These are phyloP conservation scores for Clostera curtula DNA, from an alignment of 2,888 invertebrate species.

Conservation along the genomic window DNA sequence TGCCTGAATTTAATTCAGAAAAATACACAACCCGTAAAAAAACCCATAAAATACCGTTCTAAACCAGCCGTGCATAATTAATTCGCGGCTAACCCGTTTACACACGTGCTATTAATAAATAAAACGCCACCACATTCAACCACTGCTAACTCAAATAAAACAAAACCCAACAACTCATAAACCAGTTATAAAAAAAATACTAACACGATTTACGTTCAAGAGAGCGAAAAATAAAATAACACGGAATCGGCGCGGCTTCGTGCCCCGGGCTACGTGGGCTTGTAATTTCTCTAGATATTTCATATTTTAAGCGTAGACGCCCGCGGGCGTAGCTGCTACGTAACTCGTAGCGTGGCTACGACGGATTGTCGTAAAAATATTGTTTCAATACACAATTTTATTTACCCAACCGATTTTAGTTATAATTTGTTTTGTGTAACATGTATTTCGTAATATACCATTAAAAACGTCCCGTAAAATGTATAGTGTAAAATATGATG, in stretches of 20 bases:
- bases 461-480: too few relatives aligned
- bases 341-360: conserved; percentile 43
- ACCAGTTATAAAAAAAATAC: conserved; percentile 29
- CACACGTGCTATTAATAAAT: conserved; percentile 24
- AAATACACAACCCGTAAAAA: conserved; percentile 2
- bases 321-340: conserved; percentile 53
- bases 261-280: conserved; percentile 47
- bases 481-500: too few relatives aligned
- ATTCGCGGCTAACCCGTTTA: conserved; percentile 17
- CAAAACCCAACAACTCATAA: conserved; percentile 44
- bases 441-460: too few relatives aligned
- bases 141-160: conserved; percentile 28
- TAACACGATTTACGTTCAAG: conserved; percentile 46
- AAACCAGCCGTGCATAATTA: conserved; percentile 15
- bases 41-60: conserved; percentile 3
- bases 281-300: conserved; percentile 69
- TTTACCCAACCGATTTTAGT: too few relatives aligned
- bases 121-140: conserved; percentile 26
- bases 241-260: conserved; percentile 61
- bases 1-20: not conserved
- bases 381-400: too few relatives aligned
- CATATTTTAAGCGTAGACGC: conserved; percentile 58
- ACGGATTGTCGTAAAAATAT: conserved; percentile 30
- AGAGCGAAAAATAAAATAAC: conserved; percentile 71
- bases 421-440: too few relatives aligned